phyloP scores from a whole-genome alignment of 1,140 invertebrate species.

The Aphaenogaster ashmeadi region DNA sequence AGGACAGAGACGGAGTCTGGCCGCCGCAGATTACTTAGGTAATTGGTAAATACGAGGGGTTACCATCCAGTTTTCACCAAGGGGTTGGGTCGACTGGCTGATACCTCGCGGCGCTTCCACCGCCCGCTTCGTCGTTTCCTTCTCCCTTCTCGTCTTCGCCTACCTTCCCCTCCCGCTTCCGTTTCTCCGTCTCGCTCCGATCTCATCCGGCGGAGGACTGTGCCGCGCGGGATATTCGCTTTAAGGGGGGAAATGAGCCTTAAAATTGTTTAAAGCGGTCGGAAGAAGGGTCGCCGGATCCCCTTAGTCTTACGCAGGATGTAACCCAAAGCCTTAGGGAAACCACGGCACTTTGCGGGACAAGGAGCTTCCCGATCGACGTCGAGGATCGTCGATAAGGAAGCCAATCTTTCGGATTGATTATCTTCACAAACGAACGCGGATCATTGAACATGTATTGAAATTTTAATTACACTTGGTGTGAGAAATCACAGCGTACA shows the following conservation, averaged over 20 bases:
- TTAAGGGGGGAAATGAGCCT: conserved; percentile 87
- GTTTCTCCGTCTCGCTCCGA: conserved; percentile 37
- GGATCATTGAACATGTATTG: not conserved
- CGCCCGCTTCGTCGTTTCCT: conserved; percentile 12
- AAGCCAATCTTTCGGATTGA: conserved; percentile 54
- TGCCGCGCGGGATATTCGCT: conserved; percentile 84
- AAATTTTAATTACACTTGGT: conserved; percentile 12
- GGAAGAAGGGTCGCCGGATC: conserved; percentile 81
- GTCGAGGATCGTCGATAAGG: conserved; percentile 37
- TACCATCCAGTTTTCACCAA: conserved; percentile 81
- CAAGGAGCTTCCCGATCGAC: conserved; percentile 45
- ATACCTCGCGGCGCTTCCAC: conserved; percentile 76
- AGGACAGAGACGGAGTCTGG: conserved; percentile 80
- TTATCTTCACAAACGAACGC: conserved; percentile 26
- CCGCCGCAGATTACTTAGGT: conserved; percentile 86
- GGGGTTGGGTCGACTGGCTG: conserved; percentile 76
- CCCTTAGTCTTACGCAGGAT: conserved; percentile 66
- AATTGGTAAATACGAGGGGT: conserved; percentile 87
- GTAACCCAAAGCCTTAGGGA: conserved; percentile 70
- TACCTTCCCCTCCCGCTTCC: conserved; percentile 38
- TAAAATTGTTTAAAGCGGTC: conserved; percentile 87
- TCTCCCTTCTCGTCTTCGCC: conserved; percentile 24
- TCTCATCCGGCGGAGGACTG: conserved; percentile 35
- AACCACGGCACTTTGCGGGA: conserved; percentile 72
- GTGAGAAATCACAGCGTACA: not conserved